Conservation (phyloP, 1,140 invertebrate genomes). For the Drosophila asahinai region DNA sequence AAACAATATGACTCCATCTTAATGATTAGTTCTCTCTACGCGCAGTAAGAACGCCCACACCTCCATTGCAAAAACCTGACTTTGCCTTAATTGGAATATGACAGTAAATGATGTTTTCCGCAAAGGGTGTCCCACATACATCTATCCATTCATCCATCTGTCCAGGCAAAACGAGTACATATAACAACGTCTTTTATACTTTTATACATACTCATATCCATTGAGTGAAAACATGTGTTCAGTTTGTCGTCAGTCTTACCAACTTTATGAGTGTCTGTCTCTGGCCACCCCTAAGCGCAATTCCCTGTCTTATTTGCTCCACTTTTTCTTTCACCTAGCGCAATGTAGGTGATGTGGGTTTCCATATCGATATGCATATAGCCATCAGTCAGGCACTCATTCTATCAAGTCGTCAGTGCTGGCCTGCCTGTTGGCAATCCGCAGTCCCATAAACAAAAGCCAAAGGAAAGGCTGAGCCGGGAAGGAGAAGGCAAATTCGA, state of each 20-base stretch:
- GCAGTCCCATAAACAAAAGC: slow-evolving; percentile 62
- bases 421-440: slow-evolving; percentile 44
- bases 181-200: slow-evolving; percentile 27
- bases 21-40: slow-evolving; percentile 26
- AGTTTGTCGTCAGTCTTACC: slow-evolving; percentile 36
- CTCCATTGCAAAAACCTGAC: slow-evolving; percentile 40
- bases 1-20: slow-evolving; percentile 18
- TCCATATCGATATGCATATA: slow-evolving; percentile 73
- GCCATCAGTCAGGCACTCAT: slow-evolving; percentile 64
- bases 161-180: slow-evolving; percentile 6
- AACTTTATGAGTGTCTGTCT: slow-evolving; percentile 36
- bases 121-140: slow-evolving; percentile 62
- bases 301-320: slow-evolving; percentile 59
- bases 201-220: slow-evolving; percentile 23
- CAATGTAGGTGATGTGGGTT: slow-evolving; percentile 62
- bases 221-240: slow-evolving; percentile 51
- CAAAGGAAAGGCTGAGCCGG: slow-evolving; percentile 12
- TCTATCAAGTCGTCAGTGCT: slow-evolving; percentile 48
- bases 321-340: slow-evolving; percentile 42
- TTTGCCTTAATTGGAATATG: slow-evolving; percentile 71
- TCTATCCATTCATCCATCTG: slow-evolving; percentile 5
- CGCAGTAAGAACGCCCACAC: slow-evolving; percentile 64
- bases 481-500: slow-evolving; percentile 14
- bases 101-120: slow-evolving; percentile 74
- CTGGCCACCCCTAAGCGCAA: slow-evolving; percentile 18